These are phyloP conservation scores for Coremacera marginata DNA, from an alignment of 2,888 invertebrate species.

Conservation along the genomic window DNA sequence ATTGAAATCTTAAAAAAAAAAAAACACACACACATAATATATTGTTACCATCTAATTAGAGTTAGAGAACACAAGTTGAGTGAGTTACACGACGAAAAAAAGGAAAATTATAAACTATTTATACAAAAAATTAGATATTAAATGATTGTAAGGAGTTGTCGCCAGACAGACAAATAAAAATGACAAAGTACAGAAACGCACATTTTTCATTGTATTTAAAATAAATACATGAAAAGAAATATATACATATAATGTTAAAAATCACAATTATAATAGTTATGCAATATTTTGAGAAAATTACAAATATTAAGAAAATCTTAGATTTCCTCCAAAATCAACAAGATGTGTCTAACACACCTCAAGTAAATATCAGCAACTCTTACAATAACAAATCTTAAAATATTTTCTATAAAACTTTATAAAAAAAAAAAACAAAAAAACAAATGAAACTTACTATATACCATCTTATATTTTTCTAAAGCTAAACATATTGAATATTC, in stretches of 20 bases:
- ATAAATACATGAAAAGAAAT: constrained; percentile 9
- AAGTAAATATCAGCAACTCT: constrained; percentile 32
- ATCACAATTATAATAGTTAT: neutral
- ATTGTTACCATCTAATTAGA: constrained; percentile 24
- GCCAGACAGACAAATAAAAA: neutral
- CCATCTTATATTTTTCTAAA: constrained; percentile 28
- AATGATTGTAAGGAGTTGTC: neutral
- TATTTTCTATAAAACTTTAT: constrained; percentile 48
- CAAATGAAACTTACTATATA: constrained; percentile 31
- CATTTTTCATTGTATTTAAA: constrained; percentile 33
- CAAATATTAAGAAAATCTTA: neutral
- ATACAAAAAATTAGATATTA: constrained; percentile 14
- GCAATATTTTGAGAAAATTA: neutral
- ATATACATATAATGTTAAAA: constrained; percentile 17
- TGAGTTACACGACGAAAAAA: neutral
- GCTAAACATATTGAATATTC: constrained; percentile 19
- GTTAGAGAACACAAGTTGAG: neutral
- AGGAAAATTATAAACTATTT: neutral
- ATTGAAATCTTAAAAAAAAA: constrained; percentile 22
- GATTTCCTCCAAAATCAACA: neutral
- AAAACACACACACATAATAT: neutral
- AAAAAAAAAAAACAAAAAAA: constrained; percentile 43
- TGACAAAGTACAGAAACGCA: constrained; percentile 36
- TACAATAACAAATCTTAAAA: neutral
- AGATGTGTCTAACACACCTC: neutral